phyloP scores from a whole-genome alignment of 2,888 invertebrate genomes.

The Dryomyza anilis region DNA sequence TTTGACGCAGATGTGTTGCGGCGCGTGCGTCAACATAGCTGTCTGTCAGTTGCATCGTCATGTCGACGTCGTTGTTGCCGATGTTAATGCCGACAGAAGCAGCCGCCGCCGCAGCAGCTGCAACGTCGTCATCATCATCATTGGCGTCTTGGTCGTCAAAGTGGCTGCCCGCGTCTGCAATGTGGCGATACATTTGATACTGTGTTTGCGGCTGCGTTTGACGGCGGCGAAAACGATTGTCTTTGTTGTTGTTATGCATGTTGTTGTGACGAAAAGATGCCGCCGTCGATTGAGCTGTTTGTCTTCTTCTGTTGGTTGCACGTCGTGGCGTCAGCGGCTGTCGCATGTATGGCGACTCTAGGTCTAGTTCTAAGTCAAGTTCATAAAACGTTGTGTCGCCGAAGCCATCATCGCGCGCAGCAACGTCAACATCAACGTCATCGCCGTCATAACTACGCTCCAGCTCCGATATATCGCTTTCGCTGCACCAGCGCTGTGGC shows the following conservation, averaged over 20 bases:
- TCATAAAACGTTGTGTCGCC: conserved; percentile 39
- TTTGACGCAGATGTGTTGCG: conserved; percentile 31
- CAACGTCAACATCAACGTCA: conserved; percentile 20
- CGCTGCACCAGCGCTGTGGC: conserved; percentile 56
- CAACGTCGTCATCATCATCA: conserved; percentile 29
- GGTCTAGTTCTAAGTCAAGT: conserved; percentile 44
- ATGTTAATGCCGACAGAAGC: conserved; percentile 1
- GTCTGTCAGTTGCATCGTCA: conserved; percentile 33
- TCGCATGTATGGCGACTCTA: conserved; percentile 23
- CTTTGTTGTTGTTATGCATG: conserved; percentile 14
- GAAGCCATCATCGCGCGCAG: conserved; percentile 26
- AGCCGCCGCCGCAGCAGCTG: too few species aligned
- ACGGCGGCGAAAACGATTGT: not conserved
- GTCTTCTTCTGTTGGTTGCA: too few species aligned
- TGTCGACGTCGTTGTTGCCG: conserved; percentile 12
- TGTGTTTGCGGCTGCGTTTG: conserved; percentile 14
- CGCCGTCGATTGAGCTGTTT: too few species aligned
- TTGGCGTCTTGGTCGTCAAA: conserved; percentile 32
- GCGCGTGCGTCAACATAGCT: conserved; percentile 34
- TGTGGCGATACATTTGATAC: conserved; percentile 12
- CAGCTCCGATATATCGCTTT: conserved; percentile 55
- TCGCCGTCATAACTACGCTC: conserved; percentile 38
- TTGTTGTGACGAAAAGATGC: too few species aligned
- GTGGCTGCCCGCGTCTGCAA: too few species aligned
- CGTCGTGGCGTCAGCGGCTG: too few species aligned